Evolutionary conservation across 2,113 vertebrate species (phyloP), one percentile per base, ranked within the genome.

Genomic region (Oenanthe melanoleuca): DNA sequence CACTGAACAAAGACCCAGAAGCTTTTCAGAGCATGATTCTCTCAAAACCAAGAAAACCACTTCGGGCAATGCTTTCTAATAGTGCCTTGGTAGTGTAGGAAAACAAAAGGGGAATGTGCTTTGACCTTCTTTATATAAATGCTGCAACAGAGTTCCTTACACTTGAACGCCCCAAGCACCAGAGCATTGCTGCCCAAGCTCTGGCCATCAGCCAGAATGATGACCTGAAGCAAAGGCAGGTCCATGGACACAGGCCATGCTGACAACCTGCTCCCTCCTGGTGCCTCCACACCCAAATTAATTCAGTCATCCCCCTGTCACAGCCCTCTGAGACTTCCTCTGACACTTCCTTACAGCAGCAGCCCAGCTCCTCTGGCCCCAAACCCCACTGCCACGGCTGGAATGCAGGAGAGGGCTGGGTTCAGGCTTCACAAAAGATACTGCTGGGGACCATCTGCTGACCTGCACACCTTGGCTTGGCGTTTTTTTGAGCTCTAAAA

Each of bases 291-390:
- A 45, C 15, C 34, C 38, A 40, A 64, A 82, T 11, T 8, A 23
- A 44, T 49, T 38, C 5, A 3, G 6, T 47, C 23, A 44, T 42
- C 11, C 5, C 17, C 14, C 29, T 6, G 19, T 15, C 33, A 64
- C 25, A 66, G 45, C 34, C 15, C 33, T 65, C 44, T 31, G 44
- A 70, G 20, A 17, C 20, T 38, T 70, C 47, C 23, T 57, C 49
- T 44, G 38, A 44, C 28, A 38, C 4, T 21, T 34, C 9, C 4
- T 3, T 44, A 10, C 26, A 44, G 55, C 26, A 59, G 26, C 31
- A 69, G 26, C 50, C 23, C 1, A 1, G 8, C 17, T 44, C 11
- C 28, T 59, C 17, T 1, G 1, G 47, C 20, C n/a, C 7, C 56
- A 53, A 42, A 11, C 12, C 13, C n/a, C 5, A 1, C 2, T 5